phyloP scores from a whole-genome alignment of 64 coral and sea anemone species.

The Stichodactyla helianthus region DNA sequence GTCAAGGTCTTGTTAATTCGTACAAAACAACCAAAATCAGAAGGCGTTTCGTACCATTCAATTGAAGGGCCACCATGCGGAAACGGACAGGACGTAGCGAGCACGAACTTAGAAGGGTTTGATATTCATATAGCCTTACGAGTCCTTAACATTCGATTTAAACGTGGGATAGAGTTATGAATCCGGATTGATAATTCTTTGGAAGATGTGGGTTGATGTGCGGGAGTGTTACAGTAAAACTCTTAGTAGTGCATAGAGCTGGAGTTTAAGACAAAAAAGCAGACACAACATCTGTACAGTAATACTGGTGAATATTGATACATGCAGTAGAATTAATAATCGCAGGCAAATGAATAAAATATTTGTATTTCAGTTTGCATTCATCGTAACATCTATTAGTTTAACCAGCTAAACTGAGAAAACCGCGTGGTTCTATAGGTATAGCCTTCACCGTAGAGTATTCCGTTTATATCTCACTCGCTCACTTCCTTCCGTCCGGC shows the following conservation, averaged over 20 bases:
- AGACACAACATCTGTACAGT: background rate
- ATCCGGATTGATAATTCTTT: background rate
- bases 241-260: background rate
- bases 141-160: background rate
- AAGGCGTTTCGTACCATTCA: background rate
- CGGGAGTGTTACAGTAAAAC: background rate
- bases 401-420: too few species aligned
- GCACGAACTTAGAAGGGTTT: background rate
- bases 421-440: too few species aligned
- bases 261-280: background rate
- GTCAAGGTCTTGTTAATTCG: background rate
- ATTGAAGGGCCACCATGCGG: background rate
- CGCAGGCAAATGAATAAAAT: too few species aligned
- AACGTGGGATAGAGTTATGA: background rate
- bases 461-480: too few species aligned
- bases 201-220: background rate
- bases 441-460: too few species aligned
- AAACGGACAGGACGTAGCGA: background rate
- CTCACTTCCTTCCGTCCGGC: too few species aligned
- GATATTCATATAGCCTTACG: background rate
- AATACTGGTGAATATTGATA: background rate
- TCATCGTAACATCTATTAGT: too few species aligned
- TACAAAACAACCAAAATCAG: background rate
- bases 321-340: background rate
- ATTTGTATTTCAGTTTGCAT: too few species aligned